phyloP scores from a whole-genome alignment of 2,888 invertebrate species.

The Baronia brevicornis region DNA sequence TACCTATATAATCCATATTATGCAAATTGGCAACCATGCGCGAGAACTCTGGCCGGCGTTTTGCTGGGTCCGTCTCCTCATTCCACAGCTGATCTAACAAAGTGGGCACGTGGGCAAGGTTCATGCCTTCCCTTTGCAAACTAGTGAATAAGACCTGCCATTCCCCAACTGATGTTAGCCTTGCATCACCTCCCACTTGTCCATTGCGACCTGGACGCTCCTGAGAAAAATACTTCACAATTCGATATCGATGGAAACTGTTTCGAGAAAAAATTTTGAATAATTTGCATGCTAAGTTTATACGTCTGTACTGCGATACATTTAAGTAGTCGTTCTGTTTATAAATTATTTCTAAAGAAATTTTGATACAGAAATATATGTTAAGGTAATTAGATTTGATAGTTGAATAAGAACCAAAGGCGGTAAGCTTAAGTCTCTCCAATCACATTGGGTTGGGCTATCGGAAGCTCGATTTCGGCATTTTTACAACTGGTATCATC shows the following conservation, averaged over 20 bases:
- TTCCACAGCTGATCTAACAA: conserved; percentile 88
- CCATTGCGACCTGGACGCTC: conserved; percentile 55
- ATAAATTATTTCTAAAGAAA: no score
- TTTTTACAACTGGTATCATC: no score
- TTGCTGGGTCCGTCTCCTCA: conserved; percentile 48
- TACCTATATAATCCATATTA: conserved; percentile 76
- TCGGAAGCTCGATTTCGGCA: no score
- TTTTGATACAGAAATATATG: no score
- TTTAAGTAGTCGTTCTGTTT: no score
- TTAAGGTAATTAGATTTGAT: no score
- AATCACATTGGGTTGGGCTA: no score
- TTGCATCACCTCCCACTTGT: conserved; percentile 84
- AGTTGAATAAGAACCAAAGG: no score
- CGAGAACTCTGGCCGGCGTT: conserved; percentile 73
- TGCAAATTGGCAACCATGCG: conserved; percentile 79
- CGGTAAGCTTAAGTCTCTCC: no score
- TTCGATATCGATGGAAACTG: background rate
- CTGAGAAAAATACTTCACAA: conserved; percentile 25
- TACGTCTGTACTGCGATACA: no score
- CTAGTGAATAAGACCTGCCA: conserved; percentile 79
- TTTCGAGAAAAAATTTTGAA: background rate
- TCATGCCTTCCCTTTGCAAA: conserved; percentile 68
- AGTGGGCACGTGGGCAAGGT: conserved; percentile 78
- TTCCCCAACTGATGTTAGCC: conserved; percentile 78
- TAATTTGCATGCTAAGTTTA: background rate